Conservation (phyloP, 2,113 vertebrate genomes). For the Nothobranchius furzeri region DNA sequence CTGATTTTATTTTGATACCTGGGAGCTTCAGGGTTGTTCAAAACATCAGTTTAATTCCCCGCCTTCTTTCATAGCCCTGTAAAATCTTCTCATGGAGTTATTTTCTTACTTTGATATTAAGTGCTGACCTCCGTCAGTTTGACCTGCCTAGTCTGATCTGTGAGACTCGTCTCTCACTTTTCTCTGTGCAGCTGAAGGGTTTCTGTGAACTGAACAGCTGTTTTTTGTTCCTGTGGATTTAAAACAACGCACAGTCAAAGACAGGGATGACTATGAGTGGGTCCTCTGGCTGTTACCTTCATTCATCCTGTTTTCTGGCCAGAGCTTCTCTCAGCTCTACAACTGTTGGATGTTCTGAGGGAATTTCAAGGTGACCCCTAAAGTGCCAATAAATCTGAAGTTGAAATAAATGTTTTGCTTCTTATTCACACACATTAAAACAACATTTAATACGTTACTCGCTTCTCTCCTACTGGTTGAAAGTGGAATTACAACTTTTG, state of each 20-base stretch:
- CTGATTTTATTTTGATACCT: slow-evolving; percentile 35
- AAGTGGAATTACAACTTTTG: no score
- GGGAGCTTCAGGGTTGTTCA: no score
- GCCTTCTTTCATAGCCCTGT: no score
- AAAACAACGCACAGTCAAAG: neutral
- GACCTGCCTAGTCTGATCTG: neutral
- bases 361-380: slow-evolving; percentile 32
- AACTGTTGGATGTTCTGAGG: slow-evolving; percentile 3
- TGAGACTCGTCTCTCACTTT: neutral
- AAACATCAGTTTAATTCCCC: no score
- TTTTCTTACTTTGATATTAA: neutral
- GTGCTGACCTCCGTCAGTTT: neutral
- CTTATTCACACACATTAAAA: slow-evolving; percentile 26
- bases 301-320: neutral
- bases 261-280: neutral
- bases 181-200: neutral
- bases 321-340: slow-evolving; percentile 17
- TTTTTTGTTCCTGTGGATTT: neutral
- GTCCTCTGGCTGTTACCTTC: slow-evolving; percentile 5
- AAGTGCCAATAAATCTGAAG: slow-evolving; percentile 71
- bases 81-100: no score
- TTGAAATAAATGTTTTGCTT: slow-evolving; percentile 12
- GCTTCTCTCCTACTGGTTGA: no score
- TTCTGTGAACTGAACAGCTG: neutral
- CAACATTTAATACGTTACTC: neutral